Evolutionary conservation across 1,140 invertebrate genomes (phyloP).

Genomic region (Probaryconus sp.): DNA sequence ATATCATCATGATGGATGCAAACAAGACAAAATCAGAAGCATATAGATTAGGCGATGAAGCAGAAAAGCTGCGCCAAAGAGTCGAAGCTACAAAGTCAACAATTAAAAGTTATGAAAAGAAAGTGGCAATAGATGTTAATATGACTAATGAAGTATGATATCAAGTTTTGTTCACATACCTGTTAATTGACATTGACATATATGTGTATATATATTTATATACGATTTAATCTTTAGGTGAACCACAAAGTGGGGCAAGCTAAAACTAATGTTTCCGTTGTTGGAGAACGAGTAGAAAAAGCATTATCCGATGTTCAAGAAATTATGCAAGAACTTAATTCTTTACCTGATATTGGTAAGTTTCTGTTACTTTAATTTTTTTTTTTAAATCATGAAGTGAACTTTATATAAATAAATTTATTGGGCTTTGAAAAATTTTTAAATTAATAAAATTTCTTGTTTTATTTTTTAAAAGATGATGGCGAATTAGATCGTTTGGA

Average conservation of each 20-base stretch:
- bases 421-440: neutral
- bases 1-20: too few species aligned
- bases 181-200: neutral
- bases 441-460: slow-evolving; percentile 9
- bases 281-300: slow-evolving; percentile 88
- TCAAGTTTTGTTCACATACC: slow-evolving; percentile 8
- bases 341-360: slow-evolving; percentile 85
- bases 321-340: slow-evolving; percentile 89
- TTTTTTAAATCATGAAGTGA: slow-evolving; percentile 5
- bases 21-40: too few species aligned
- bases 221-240: slow-evolving; percentile 76
- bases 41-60: slow-evolving; percentile 85
- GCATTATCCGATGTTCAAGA: slow-evolving; percentile 87
- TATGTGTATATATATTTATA: neutral
- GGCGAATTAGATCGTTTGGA: slow-evolving; percentile 85
- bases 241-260: slow-evolving; percentile 90
- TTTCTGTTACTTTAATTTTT: slow-evolving; percentile 17
- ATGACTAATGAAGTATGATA: slow-evolving; percentile 84
- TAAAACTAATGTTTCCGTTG: slow-evolving; percentile 87
- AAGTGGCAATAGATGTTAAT: slow-evolving; percentile 85
- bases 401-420: slow-evolving; percentile 2
- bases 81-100: slow-evolving; percentile 85
- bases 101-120: slow-evolving; percentile 85
- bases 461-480: slow-evolving; percentile 78
- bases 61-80: slow-evolving; percentile 84